Evolutionary conservation across 2,888 invertebrate species (phyloP), one percentile per base, ranked within the genome.

Genomic region (Crematogaster levior): DNA sequence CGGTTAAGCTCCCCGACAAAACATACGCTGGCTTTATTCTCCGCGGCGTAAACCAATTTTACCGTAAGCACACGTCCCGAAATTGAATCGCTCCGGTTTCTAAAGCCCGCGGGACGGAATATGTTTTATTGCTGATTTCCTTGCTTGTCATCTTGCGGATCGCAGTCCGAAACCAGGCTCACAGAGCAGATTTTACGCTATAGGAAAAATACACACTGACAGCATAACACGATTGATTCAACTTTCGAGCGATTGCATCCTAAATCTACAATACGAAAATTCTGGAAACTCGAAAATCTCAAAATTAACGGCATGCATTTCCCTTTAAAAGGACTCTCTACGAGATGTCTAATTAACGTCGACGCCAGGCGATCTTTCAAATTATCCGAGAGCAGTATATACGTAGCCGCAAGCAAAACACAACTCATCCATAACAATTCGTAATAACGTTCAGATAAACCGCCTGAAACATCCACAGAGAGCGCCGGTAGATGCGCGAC

Each of bases 31-130:
- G 68, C 68, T 77, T 77, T 68, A 68, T 68, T 24, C 66, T 43
- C 30, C 77, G 56, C 34, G 43, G 61, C 75, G 61, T 74, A 75
- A 74, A 81, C 51, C 81, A 81, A 81, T 81, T 81, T 81, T 81
- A 63, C 70, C 79, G 51, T 27, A 63, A 63, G 48, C 58, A 74
- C 58, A 75, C 61, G 37, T 75, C 21, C 24, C 34, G 40, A 10
- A 75, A 74, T 80, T 80, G 63, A 81, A 81, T 63, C 61, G 63
- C 61, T 21, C 80, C 80, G 40, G 40, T 73, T 74, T 68, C 77
- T 79, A 56, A 77, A 79, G 70, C 56, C 43, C 30, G 70, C 43
- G 70, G 34, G 56, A 56, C 43, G 43, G 70, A 79, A 79, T 79
- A 56, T 79, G 77, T 70, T 79, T 79, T 79, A 56, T 56, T 79